Base-by-base conservation (phyloP, 2,797 vertebrate genomes). In the Rhadinocentrus ornatus region DNA sequence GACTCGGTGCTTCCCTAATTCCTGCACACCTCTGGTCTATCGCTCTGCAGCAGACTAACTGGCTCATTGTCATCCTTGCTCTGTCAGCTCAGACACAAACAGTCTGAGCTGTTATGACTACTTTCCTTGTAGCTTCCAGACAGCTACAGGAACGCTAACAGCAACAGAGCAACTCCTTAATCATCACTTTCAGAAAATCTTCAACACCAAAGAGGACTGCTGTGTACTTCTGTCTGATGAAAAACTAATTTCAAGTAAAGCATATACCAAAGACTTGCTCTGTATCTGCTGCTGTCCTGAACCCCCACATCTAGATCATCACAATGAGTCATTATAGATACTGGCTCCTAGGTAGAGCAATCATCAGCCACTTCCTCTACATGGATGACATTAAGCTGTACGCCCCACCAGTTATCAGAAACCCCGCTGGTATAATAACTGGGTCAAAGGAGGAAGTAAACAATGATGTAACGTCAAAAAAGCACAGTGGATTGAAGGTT, bases 61-160 rank as follows among this genome's bases (percentile, higher is more conserved):
- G 41, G 56, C 37, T 66, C n/a, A 44, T 50, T 26, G 10, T 34
- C 31, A 29, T 39, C 22, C 58, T 27, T n/a, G 29, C 34, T 55
- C 73, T 15, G 76, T 64, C 69, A 66, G 69, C 9, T 12, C 54
- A 84, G 63, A 81, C 52, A 60, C 60, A 34, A 29, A 71, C 63
- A 68, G 60, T 71, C 65, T 39, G n/a, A 59, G 62, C 75, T 62
- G 69, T 48, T 83, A 69, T 62, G 56, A 62, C 71, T 74, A 56
- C 37, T 11, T 13, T 11, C 44, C 18, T 5, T 44, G 34, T 34
- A 63, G 61, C 58, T 72, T 41, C 39, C 15, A 41, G 39, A 66
- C 20, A 50, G 20, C 12, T 35, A 60, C 61, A 48, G 67, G 62
- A 26, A 57, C 41, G 53, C 15, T 41, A 41, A 13, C 39, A 10